phyloP scores from a whole-genome alignment of 2,797 vertebrate genomes.

The Rhinichthys osculus region DNA sequence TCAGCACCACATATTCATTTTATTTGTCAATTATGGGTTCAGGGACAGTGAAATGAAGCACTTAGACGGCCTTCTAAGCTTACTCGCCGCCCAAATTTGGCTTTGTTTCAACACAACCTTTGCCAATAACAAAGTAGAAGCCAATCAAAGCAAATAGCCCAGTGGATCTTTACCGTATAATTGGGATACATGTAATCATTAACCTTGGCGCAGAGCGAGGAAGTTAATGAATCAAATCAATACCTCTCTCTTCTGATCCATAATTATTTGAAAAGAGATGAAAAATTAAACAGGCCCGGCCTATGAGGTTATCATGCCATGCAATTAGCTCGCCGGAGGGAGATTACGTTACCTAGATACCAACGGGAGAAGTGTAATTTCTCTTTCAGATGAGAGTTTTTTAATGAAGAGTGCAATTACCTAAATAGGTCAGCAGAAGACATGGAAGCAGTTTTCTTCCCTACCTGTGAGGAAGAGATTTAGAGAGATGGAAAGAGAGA shows the following conservation, averaged over 20 bases:
- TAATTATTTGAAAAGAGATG: constrained; percentile 99
- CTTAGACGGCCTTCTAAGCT: constrained; percentile 65
- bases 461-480: constrained; percentile 80
- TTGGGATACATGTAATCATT: constrained; percentile 97
- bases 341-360: constrained; percentile 99
- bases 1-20: constrained; percentile 69
- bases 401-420: constrained; percentile 92
- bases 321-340: constrained; percentile 96
- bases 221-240: constrained; percentile 99
- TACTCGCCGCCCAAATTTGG: constrained; percentile 62
- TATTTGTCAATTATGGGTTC: constrained; percentile 68
- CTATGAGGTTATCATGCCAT: constrained; percentile 93
- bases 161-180: constrained; percentile 86
- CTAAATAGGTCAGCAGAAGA: constrained; percentile 92
- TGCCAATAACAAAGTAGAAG: constrained; percentile 83
- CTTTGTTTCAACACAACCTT: constrained; percentile 74
- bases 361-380: constrained; percentile 92
- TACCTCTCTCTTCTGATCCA: constrained; percentile 97
- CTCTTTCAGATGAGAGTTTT: constrained; percentile 89
- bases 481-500: constrained; percentile 60
- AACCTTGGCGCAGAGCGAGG: constrained; percentile 93
- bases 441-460: constrained; percentile 74
- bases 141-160: constrained; percentile 88
- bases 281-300: constrained; percentile 97
- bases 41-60: constrained; percentile 55